phyloP scores from a whole-genome alignment of 2,113 vertebrate species.

The Eublepharis macularius region DNA sequence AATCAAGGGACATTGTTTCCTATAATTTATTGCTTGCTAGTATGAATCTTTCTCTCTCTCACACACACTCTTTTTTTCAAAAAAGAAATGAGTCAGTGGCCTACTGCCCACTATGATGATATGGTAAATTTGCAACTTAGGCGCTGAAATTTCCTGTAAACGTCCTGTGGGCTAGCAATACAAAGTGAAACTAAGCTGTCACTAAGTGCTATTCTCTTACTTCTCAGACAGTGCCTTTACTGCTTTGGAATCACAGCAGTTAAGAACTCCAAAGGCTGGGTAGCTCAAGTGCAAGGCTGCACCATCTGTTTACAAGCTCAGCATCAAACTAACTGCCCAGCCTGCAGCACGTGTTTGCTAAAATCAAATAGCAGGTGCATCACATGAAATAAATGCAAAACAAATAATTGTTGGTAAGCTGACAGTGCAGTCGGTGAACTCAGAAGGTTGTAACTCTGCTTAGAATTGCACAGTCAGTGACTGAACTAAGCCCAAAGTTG shows the following conservation, averaged over 20 bases:
- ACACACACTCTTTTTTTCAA: neutral
- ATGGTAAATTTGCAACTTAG: neutral
- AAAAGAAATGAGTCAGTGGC: neutral
- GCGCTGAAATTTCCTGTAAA: constrained; percentile 24
- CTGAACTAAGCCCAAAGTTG: too few species aligned
- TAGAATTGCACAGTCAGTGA: too few species aligned
- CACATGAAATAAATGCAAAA: too few species aligned
- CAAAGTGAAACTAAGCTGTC: constrained; percentile 14
- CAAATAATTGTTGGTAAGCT: too few species aligned
- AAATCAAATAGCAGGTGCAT: neutral
- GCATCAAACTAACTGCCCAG: neutral
- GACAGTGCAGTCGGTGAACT: too few species aligned
- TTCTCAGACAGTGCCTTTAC: neutral
- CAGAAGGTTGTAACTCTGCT: too few species aligned
- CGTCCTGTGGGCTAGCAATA: neutral
- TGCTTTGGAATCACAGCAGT: neutral
- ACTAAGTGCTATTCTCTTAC: neutral
- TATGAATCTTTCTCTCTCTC: neutral
- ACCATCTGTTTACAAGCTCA: neutral
- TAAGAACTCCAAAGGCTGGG: neutral
- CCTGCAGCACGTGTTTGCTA: too few species aligned
- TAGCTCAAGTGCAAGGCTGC: neutral
- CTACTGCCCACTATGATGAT: neutral
- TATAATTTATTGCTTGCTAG: neutral
- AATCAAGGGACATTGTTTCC: neutral